These are phyloP conservation scores for Cydia splendana DNA, from an alignment of 1,140 invertebrate species.

Conservation along the genomic window DNA sequence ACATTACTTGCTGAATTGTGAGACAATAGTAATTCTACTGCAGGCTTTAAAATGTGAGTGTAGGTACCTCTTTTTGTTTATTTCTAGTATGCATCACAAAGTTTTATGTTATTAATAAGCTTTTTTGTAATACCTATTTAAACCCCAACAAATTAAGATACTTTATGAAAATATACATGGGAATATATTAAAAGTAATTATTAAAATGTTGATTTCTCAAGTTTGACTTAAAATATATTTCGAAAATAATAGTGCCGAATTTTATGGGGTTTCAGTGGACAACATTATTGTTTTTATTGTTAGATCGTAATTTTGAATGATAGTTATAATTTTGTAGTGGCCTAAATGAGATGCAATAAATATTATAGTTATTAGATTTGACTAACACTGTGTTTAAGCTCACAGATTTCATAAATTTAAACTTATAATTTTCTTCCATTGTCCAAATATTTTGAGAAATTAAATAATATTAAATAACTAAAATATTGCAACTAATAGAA, in stretches of 20 bases:
- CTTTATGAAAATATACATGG: background rate
- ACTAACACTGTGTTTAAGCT: slow-evolving; percentile 6
- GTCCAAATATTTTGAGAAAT: background rate
- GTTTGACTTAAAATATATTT: background rate
- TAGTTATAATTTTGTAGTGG: slow-evolving; percentile 32
- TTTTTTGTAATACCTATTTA: slow-evolving; percentile 7
- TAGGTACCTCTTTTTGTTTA: background rate
- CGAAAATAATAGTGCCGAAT: background rate
- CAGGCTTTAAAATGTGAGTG: slow-evolving; percentile 16
- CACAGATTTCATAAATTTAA: background rate
- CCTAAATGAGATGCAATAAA: slow-evolving; percentile 33
- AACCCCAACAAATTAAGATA: slow-evolving; percentile 4
- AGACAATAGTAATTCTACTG: slow-evolving; percentile 7
- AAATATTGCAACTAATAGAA: slow-evolving; percentile 4
- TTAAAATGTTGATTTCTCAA: background rate
- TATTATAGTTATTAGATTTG: slow-evolving; percentile 27
- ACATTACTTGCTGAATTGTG: slow-evolving; percentile 1
- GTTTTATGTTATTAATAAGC: slow-evolving; percentile 17
- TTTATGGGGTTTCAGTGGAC: background rate
- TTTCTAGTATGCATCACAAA: slow-evolving; percentile 17
- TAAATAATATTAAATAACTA: background rate
- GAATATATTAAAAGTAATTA: background rate
- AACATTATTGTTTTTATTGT: slow-evolving; percentile 17
- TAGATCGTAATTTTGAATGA: slow-evolving; percentile 24
- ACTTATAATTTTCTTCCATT: background rate